These are phyloP conservation scores for Catocala sponsa DNA, from an alignment of 2,888 invertebrate species.

Conservation along the genomic window DNA sequence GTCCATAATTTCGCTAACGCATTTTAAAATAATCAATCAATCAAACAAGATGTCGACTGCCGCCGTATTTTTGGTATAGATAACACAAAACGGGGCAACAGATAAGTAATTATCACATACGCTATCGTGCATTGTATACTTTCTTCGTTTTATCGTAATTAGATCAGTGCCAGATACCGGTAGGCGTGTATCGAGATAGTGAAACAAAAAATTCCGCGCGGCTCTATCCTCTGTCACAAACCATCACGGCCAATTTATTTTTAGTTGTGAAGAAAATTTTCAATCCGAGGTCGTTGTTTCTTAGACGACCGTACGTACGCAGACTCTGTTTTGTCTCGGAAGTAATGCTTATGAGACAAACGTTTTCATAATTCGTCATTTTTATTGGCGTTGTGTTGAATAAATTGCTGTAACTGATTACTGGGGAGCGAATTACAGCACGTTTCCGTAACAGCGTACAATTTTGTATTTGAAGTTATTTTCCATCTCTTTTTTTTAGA, in stretches of 20 bases:
- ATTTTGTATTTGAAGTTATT: too few relatives aligned
- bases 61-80: slow-evolving; percentile 70
- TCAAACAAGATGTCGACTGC: slow-evolving; percentile 61
- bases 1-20: not conserved
- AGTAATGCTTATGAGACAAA: slow-evolving; percentile 28
- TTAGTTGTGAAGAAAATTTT: slow-evolving; percentile 61
- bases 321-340: slow-evolving; percentile 48
- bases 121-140: slow-evolving; percentile 77
- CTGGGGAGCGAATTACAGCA: too few relatives aligned
- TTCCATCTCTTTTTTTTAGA: too few relatives aligned
- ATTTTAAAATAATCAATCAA: slow-evolving; percentile 30
- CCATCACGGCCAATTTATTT: slow-evolving; percentile 54
- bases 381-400: slow-evolving; percentile 32
- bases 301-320: slow-evolving; percentile 29
- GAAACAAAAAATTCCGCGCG: slow-evolving; percentile 43
- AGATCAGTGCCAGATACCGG: slow-evolving; percentile 69
- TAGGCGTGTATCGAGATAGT: slow-evolving; percentile 42
- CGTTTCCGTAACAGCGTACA: too few relatives aligned
- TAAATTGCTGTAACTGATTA: too few relatives aligned
- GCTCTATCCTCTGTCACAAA: slow-evolving; percentile 38
- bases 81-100: slow-evolving; percentile 68
- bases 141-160: slow-evolving; percentile 70
- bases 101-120: slow-evolving; percentile 68
- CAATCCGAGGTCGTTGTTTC: slow-evolving; percentile 63
- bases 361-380: slow-evolving; percentile 51